Conservation (phyloP, 1,140 invertebrate species). For the Ruditapes philippinarum region DNA sequence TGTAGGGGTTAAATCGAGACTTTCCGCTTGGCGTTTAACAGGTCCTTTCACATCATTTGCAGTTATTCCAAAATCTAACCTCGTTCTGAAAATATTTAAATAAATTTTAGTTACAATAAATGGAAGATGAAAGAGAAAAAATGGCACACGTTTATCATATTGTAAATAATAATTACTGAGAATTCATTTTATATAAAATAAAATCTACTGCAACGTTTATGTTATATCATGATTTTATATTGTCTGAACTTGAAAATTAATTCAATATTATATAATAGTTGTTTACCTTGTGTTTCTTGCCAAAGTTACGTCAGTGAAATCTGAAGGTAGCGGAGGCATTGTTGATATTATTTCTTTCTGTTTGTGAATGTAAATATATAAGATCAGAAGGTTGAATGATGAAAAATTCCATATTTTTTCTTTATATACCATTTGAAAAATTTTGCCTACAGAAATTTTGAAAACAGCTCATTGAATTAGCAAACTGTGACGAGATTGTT, state of each 20-base stretch:
- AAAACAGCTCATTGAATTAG: slow-evolving; percentile 8
- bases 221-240: too few species aligned
- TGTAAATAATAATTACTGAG: too few species aligned
- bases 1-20: background rate
- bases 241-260: too few species aligned
- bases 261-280: too few species aligned
- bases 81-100: background rate
- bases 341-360: background rate
- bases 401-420: background rate
- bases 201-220: too few species aligned
- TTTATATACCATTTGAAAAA: background rate
- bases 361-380: background rate
- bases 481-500: background rate
- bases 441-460: background rate
- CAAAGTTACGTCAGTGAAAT: background rate
- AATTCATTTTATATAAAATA: too few species aligned
- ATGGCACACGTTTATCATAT: background rate
- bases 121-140: too few species aligned
- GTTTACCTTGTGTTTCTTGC: background rate
- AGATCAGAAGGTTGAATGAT: background rate
- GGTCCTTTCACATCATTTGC: background rate
- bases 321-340: background rate
- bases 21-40: background rate
- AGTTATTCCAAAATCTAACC: background rate
- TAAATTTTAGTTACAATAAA: background rate